A percentile compares a stretch with the other conserved stretches of the same genome.
phyloP scores from a whole-genome alignment of 2,797 vertebrate species.

The Paguma larvata region DNA sequence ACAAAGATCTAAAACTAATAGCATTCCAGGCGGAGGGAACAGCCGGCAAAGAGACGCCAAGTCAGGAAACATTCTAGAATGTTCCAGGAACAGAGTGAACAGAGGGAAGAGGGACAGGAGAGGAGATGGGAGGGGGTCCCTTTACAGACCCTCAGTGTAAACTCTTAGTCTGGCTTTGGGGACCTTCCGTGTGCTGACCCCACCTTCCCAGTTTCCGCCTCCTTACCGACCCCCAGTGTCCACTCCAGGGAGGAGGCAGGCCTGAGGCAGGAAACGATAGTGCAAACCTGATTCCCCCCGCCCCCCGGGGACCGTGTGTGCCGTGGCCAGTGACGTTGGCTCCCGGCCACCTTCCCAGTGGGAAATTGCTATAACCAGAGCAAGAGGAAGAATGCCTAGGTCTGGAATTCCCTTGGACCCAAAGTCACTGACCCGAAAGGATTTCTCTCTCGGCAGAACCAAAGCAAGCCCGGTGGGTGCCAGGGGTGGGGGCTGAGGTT shows the following conservation, averaged over 20 bases:
- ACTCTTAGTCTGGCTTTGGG: background rate
- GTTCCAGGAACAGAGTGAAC: background rate
- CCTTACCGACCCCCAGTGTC: rapidly evolving
- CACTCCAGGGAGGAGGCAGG: background rate
- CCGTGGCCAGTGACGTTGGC: background rate
- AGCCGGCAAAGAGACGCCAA: background rate
- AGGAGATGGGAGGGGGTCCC: background rate
- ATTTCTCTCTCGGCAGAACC: background rate
- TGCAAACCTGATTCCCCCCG: background rate
- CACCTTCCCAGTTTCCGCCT: background rate
- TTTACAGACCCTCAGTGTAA: background rate
- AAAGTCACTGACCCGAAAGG: background rate
- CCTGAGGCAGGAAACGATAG: background rate
- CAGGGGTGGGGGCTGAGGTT: no score
- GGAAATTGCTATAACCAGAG: background rate
- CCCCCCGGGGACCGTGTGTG: rapidly evolving
- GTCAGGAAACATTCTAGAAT: background rate
- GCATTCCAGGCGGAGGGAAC: background rate
- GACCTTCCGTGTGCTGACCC: background rate
- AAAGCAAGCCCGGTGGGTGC: background rate
- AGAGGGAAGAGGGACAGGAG: rapidly evolving
- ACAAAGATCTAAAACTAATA: background rate
- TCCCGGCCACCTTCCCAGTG: background rate
- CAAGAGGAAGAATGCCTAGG: background rate
- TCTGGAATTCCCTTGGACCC: background rate